These are phyloP conservation scores for Acanthochromis polyacanthus DNA, from an alignment of 2,113 vertebrate genomes.

Conservation along the genomic window DNA sequence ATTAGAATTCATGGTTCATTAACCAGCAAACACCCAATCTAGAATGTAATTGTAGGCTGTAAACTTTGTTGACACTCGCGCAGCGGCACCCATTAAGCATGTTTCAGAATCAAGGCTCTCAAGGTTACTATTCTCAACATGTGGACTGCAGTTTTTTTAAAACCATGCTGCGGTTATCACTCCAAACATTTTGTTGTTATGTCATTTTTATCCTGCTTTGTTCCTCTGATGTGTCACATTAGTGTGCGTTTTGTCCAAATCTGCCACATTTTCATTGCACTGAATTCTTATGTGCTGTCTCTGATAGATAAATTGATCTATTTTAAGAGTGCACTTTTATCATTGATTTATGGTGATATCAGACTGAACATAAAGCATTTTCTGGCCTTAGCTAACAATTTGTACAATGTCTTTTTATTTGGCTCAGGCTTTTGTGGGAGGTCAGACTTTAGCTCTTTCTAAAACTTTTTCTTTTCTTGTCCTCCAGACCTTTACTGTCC, in stretches of 20 bases:
- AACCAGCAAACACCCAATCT: slow-evolving; percentile 61
- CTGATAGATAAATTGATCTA: background rate
- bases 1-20: slow-evolving; percentile 78
- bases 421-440: background rate
- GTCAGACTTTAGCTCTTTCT: slow-evolving; percentile 7
- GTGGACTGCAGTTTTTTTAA: slow-evolving; percentile 10
- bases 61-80: slow-evolving; percentile 49
- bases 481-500: background rate
- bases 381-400: background rate
- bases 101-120: slow-evolving; percentile 28
- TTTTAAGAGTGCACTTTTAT: background rate
- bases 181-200: too few relatives aligned
- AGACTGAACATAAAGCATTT: background rate
- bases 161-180: too few relatives aligned
- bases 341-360: background rate
- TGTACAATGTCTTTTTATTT: slow-evolving; percentile 6
- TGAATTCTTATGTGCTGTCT: background rate
- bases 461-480: slow-evolving; percentile 13
- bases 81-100: slow-evolving; percentile 14
- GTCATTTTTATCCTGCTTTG: background rate
- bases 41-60: slow-evolving; percentile 69
- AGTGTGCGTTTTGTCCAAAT: too few relatives aligned
- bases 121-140: background rate
- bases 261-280: background rate
- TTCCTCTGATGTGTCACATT: background rate